phyloP scores from a whole-genome alignment of 2,797 vertebrate genomes.

The Chromobotia macracanthus region DNA sequence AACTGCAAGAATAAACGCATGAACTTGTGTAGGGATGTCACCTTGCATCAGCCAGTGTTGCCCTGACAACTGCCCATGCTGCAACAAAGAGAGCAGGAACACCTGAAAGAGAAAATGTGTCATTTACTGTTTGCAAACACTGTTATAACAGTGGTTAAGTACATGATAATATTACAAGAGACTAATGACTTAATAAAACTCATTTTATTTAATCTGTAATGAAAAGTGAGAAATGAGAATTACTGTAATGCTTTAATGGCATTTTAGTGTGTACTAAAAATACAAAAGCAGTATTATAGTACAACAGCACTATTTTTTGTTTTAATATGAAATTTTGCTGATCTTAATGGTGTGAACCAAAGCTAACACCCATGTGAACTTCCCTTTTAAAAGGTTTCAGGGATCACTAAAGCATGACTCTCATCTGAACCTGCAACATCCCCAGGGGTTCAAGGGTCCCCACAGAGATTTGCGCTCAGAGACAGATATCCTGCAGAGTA shows the following conservation, averaged over 20 bases:
- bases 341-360: neutral
- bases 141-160: neutral
- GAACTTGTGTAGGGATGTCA: constrained; percentile 62
- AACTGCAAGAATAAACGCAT: neutral
- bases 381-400: neutral
- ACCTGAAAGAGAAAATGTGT: constrained; percentile 71
- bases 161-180: neutral
- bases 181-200: neutral
- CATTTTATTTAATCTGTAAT: neutral
- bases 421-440: neutral
- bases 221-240: neutral
- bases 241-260: neutral
- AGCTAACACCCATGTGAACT: neutral
- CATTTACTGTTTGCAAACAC: neutral
- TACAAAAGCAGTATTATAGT: neutral
- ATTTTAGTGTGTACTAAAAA: neutral
- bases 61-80: constrained; percentile 84
- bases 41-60: constrained; percentile 83
- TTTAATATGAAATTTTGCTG: neutral
- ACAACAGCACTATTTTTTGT: neutral
- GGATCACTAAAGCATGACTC: constrained; percentile 1
- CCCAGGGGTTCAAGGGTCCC: neutral
- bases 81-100: constrained; percentile 86
- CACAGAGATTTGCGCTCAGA: neutral
- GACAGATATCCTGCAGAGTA: neutral